Evolutionary conservation across 2,113 vertebrate genomes (phyloP).

Genomic region (Coracopsis vasa): DNA sequence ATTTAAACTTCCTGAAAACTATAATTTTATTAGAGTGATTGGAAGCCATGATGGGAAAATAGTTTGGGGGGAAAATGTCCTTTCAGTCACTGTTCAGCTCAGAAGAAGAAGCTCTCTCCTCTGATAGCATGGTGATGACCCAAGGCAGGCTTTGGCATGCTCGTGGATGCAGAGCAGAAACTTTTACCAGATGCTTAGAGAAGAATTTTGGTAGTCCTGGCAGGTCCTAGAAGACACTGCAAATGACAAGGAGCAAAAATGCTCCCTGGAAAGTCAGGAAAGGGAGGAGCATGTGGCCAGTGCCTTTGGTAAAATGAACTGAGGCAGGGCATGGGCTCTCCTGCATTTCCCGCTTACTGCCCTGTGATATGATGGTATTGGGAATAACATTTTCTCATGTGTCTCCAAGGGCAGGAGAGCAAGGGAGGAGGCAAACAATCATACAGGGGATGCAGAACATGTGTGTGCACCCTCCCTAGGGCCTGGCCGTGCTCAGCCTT

Average conservation of each 20-base stretch:
- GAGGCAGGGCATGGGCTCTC: no score
- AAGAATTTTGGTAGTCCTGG: neutral
- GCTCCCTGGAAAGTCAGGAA: neutral
- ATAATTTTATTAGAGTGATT: neutral
- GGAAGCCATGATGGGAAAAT: neutral
- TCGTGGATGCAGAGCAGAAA: neutral
- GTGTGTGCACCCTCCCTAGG: no score
- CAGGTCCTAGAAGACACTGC: neutral
- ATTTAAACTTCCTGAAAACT: neutral
- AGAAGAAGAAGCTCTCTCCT: neutral
- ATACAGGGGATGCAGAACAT: fast-evolving
- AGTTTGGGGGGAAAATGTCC: neutral
- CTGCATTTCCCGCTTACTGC: neutral
- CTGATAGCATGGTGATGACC: neutral
- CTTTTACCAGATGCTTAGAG: neutral
- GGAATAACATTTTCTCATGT: neutral
- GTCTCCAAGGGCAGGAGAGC: fast-evolving
- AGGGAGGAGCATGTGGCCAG: fast-evolving
- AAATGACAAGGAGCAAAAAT: neutral
- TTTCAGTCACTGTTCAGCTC: neutral
- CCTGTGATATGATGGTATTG: fast-evolving
- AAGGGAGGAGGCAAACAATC: neutral
- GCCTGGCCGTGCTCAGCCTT: neutral
- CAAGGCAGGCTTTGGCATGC: neutral
- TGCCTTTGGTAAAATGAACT: neutral